These are phyloP conservation scores for Fragum whitleyi DNA, from an alignment of 2,888 invertebrate genomes.

Conservation along the genomic window DNA sequence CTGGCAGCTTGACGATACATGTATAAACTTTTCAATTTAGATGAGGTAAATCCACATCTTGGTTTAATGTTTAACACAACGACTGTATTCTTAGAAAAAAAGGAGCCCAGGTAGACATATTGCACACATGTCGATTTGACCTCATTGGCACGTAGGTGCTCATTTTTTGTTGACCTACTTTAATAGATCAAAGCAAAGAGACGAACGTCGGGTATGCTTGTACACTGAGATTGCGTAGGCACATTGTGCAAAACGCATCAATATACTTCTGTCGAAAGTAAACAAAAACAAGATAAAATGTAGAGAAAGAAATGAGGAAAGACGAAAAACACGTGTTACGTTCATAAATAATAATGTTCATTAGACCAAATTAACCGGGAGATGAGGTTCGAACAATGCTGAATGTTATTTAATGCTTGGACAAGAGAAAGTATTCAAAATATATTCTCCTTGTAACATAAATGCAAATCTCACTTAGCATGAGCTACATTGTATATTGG, in stretches of 20 bases:
- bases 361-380: no score
- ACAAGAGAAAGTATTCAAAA: no score
- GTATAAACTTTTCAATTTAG: no score
- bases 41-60: no score
- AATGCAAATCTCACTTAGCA: no score
- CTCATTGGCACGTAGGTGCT: background rate
- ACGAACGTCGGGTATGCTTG: background rate
- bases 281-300: slow-evolving; percentile 24
- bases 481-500: no score
- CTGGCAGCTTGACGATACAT: no score
- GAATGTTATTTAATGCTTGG: no score
- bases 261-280: slow-evolving; percentile 10
- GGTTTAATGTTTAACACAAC: no score
- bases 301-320: background rate
- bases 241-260: slow-evolving; percentile 18
- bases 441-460: no score
- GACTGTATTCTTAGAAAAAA: no score
- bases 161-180: slow-evolving; percentile 8
- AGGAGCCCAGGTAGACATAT: background rate
- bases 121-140: slow-evolving; percentile 18
- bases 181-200: slow-evolving; percentile 8
- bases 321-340: background rate
- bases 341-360: slow-evolving; percentile 2
- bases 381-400: no score
- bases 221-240: slow-evolving; percentile 8